phyloP scores from a whole-genome alignment of 2,113 vertebrate genomes.

The Cichladusa arquata region DNA sequence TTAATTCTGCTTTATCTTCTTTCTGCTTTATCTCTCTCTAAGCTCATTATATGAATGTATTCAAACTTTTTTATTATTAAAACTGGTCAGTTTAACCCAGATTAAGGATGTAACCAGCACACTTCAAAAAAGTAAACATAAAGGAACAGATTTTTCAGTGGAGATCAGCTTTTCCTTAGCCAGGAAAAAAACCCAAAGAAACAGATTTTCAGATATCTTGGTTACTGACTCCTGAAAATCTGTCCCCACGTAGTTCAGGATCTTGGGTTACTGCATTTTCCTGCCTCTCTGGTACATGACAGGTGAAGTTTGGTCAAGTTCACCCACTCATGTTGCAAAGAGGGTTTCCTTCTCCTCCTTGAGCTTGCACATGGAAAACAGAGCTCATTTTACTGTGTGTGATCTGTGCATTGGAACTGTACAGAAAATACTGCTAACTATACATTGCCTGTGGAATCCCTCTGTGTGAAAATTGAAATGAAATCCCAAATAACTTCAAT shows the following conservation, averaged over 20 bases:
- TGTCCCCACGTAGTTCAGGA: neutral
- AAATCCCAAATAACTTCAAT: neutral
- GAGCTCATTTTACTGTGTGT: neutral
- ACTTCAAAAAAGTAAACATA: constrained; percentile 43
- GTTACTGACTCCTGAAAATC: neutral
- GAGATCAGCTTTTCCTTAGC: neutral
- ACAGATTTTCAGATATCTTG: neutral
- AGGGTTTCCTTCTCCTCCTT: neutral
- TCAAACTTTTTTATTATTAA: constrained; percentile 57
- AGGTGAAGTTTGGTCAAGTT: neutral
- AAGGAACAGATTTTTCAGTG: constrained; percentile 6
- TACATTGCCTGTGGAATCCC: neutral
- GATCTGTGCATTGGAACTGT: neutral
- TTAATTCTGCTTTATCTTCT: constrained; percentile 60
- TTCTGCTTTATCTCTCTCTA: constrained; percentile 52
- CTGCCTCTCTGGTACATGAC: neutral
- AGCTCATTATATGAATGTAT: constrained; percentile 57
- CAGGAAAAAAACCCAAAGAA: neutral
- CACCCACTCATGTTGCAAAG: neutral
- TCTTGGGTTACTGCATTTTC: neutral
- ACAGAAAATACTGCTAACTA: neutral
- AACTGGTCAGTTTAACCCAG: constrained; percentile 44
- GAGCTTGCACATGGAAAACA: neutral
- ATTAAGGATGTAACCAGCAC: constrained; percentile 45
- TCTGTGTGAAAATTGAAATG: neutral